phyloP scores from a whole-genome alignment of 2,113 vertebrate species.

The Tor tambroides region DNA sequence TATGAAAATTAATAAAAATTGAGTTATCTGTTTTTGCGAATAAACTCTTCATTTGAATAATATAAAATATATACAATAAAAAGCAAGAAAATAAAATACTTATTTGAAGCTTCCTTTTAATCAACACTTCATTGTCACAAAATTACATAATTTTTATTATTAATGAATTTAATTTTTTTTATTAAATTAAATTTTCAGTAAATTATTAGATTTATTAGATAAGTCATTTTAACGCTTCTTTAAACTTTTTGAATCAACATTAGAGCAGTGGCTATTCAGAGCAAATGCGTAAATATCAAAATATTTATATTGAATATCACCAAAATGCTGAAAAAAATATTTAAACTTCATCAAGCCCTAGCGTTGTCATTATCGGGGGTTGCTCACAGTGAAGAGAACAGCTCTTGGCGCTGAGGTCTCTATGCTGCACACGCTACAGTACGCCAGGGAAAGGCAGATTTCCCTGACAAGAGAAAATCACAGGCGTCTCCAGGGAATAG shows the following conservation, averaged over 20 bases:
- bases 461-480: conserved; percentile 62
- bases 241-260: background rate
- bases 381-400: conserved; percentile 43
- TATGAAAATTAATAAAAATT: too few relatives aligned
- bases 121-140: too few relatives aligned
- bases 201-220: background rate
- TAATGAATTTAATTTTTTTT: too few relatives aligned
- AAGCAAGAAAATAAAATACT: too few relatives aligned
- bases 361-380: conserved; percentile 52
- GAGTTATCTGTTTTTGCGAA: too few relatives aligned
- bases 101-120: too few relatives aligned
- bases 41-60: too few relatives aligned
- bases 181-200: too few relatives aligned
- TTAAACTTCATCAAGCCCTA: background rate
- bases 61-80: too few relatives aligned
- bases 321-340: background rate
- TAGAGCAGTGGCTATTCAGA: background rate
- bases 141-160: too few relatives aligned
- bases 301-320: background rate
- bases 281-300: background rate
- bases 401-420: conserved; percentile 46
- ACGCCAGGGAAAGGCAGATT: conserved; percentile 55
- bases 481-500: conserved; percentile 55
- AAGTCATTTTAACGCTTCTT: background rate
- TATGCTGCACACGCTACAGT: conserved; percentile 37